Evolutionary conservation across 2,113 vertebrate genomes (phyloP).

Genomic region (Nyctereutes procyonoides): DNA sequence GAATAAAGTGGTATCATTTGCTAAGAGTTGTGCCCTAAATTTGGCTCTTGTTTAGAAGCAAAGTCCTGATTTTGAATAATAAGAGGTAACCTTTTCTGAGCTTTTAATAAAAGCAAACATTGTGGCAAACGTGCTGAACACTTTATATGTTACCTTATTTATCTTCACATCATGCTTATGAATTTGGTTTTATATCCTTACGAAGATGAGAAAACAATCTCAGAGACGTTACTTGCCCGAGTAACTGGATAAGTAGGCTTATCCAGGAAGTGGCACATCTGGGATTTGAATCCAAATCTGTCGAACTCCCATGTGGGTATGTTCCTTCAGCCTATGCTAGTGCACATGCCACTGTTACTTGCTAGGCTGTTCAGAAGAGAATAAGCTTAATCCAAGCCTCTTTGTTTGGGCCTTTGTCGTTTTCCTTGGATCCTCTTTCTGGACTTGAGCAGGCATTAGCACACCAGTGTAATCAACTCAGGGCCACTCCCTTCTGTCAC

Average conservation of each 20-base stretch:
- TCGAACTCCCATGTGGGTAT: neutral
- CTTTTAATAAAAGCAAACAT: too few relatives aligned
- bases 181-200: conserved; percentile 5
- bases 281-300: neutral
- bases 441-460: neutral
- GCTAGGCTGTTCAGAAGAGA: neutral
- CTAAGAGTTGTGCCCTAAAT: neutral
- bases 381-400: neutral
- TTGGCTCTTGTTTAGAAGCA: neutral
- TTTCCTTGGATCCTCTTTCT: neutral
- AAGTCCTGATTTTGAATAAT: neutral
- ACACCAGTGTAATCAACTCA: neutral
- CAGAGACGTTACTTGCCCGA: neutral
- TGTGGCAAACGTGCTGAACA: neutral
- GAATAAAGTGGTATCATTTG: neutral
- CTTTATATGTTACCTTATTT: neutral
- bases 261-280: neutral
- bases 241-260: neutral
- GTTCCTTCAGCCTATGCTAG: neutral
- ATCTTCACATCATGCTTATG: neutral
- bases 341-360: accelerated
- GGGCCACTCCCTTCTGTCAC: neutral
- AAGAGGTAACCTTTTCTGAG: neutral
- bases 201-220: conserved; percentile 26
- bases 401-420: neutral